Conservation (phyloP, 2,888 invertebrate species). For the Pachydiplax longipennis region DNA sequence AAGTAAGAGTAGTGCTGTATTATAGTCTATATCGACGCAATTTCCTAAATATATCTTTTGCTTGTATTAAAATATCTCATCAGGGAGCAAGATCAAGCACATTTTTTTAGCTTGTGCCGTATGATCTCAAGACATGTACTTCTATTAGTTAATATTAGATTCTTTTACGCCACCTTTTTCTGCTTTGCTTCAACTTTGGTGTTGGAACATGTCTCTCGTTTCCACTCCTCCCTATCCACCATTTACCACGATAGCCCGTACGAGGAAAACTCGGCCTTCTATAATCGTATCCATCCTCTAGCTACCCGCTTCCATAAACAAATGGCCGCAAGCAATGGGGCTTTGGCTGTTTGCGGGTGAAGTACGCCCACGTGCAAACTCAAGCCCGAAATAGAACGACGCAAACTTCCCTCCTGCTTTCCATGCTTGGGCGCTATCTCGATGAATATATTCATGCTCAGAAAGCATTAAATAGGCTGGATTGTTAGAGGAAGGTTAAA, state of each 20-base stretch:
- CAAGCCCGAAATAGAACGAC: not conserved
- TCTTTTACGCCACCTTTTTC: too few relatives aligned
- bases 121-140: too few relatives aligned
- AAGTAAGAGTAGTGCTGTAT: too few relatives aligned
- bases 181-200: too few relatives aligned
- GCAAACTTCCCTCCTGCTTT: not conserved
- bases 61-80: too few relatives aligned
- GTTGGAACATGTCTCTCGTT: not conserved
- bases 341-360: not conserved
- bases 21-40: too few relatives aligned
- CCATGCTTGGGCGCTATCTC: not conserved
- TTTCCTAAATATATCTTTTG: too few relatives aligned
- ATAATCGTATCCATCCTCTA: not conserved
- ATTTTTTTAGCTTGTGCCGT: too few relatives aligned
- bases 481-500: not conserved
- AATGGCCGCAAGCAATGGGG: not conserved
- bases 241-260: not conserved
- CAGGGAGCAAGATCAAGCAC: too few relatives aligned
- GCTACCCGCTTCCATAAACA: not conserved
- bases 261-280: not conserved
- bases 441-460: not conserved
- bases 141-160: too few relatives aligned
- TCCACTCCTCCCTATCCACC: not conserved
- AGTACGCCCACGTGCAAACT: not conserved
- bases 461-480: not conserved